Evolutionary conservation across 1,140 invertebrate genomes (phyloP).

Genomic region (Hormaphis cornu): DNA sequence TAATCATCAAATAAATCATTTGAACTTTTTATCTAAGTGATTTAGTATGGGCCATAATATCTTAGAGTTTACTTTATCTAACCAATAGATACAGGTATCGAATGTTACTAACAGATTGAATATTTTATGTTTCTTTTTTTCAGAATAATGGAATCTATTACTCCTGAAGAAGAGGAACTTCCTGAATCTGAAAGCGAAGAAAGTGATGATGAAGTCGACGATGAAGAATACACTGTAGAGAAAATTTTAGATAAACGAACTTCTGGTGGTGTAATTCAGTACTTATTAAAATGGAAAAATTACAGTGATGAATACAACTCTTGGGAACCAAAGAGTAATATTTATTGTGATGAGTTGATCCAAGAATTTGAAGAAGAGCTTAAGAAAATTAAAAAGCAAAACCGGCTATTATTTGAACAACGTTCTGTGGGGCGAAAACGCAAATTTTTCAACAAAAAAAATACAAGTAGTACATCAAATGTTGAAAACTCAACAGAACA

Average conservation of each 20-base stretch:
- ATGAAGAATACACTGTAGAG: constrained; percentile 77
- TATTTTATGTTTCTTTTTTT: neutral
- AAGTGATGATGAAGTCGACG: constrained; percentile 39
- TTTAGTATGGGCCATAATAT: too few species aligned
- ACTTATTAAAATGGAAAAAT: constrained; percentile 55
- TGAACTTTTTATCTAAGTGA: too few species aligned
- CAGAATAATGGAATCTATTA: neutral
- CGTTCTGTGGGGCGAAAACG: too few species aligned
- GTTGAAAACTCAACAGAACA: neutral
- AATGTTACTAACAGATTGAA: too few species aligned
- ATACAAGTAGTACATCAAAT: too few species aligned
- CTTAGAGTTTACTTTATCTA: too few species aligned
- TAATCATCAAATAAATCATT: too few species aligned
- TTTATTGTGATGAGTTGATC: constrained; percentile 75
- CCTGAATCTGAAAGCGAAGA: neutral
- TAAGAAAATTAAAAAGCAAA: constrained; percentile 39
- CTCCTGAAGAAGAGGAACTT: neutral
- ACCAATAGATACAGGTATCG: too few species aligned
- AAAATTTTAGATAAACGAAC: constrained; percentile 77
- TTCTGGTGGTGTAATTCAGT: constrained; percentile 63
- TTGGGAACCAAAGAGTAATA: constrained; percentile 61
- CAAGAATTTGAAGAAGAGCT: constrained; percentile 55
- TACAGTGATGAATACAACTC: constrained; percentile 54
- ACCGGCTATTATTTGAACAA: too few species aligned
- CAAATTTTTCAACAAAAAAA: too few species aligned